Conservation (phyloP, 1,140 invertebrate genomes). For the Lepidurus couesii region DNA sequence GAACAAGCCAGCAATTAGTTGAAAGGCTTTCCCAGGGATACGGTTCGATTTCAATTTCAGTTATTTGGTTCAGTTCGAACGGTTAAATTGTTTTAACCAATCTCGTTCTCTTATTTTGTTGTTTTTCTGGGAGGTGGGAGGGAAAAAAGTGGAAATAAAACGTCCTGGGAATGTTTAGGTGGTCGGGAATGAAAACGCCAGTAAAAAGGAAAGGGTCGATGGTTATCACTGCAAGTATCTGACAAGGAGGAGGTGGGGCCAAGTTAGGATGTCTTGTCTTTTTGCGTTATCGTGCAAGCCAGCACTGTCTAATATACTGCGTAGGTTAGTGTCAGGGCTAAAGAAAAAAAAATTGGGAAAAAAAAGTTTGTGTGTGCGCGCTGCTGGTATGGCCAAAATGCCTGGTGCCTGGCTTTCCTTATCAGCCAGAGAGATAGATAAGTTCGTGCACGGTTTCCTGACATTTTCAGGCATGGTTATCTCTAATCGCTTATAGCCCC, state of each 20-base stretch:
- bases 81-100: too few relatives aligned
- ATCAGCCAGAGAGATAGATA: slow-evolving; percentile 10
- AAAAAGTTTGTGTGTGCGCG: slow-evolving; percentile 2
- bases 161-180: slow-evolving; percentile 2
- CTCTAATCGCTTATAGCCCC: slow-evolving; percentile 18
- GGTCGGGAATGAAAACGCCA: not conserved
- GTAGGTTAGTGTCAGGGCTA: slow-evolving; percentile 18
- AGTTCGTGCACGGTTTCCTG: slow-evolving; percentile 21
- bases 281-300: slow-evolving; percentile 14
- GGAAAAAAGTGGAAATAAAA: too few relatives aligned
- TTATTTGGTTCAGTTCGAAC: too few relatives aligned
- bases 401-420: slow-evolving; percentile 3
- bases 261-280: not conserved
- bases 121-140: too few relatives aligned
- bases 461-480: slow-evolving; percentile 22
- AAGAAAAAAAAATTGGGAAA: not conserved
- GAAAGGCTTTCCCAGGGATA: not conserved
- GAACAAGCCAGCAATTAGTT: not conserved
- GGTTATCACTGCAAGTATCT: slow-evolving; percentile 16
- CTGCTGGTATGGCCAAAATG: not conserved
- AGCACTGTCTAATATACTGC: slow-evolving; percentile 14
- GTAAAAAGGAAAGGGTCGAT: not conserved
- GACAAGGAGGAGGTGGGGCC: not conserved
- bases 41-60: too few relatives aligned
- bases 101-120: too few relatives aligned